Evolutionary conservation across 2,113 vertebrate genomes (phyloP).

Genomic region (Barbus barbus): DNA sequence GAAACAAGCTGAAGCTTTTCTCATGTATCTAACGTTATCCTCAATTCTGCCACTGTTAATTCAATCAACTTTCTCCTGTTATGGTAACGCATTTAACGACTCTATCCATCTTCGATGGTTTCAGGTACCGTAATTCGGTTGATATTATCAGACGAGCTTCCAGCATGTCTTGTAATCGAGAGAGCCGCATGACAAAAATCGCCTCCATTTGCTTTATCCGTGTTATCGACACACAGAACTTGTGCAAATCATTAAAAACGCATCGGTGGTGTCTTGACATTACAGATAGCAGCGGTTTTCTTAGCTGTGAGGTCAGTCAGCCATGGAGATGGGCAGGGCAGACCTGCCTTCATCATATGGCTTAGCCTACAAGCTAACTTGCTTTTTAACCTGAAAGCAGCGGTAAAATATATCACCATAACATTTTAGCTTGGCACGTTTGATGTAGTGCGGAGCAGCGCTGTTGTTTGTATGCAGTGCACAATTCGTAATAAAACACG

Average conservation of each 20-base stretch:
- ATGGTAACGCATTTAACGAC: background rate
- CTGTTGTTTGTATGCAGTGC: background rate
- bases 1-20: background rate
- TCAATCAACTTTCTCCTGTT: background rate
- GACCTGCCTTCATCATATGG: background rate
- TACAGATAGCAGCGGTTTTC: background rate
- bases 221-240: too few relatives aligned
- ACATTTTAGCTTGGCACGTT: background rate
- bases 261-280: background rate
- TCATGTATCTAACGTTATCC: too few relatives aligned
- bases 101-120: background rate
- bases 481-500: background rate
- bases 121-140: background rate
- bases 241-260: background rate
- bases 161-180: background rate
- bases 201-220: background rate
- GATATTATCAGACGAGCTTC: background rate
- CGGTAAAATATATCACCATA: background rate
- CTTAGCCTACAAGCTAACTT: slow-evolving; percentile 22
- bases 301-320: slow-evolving; percentile 7
- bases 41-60: background rate
- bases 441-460: too few relatives aligned
- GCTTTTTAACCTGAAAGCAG: background rate
- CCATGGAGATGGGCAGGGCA: slow-evolving; percentile 29
- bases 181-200: background rate